Evolutionary conservation across 2,113 vertebrate species (phyloP), one percentile per base, ranked within the genome.

Genomic region (Cacatua alba): DNA sequence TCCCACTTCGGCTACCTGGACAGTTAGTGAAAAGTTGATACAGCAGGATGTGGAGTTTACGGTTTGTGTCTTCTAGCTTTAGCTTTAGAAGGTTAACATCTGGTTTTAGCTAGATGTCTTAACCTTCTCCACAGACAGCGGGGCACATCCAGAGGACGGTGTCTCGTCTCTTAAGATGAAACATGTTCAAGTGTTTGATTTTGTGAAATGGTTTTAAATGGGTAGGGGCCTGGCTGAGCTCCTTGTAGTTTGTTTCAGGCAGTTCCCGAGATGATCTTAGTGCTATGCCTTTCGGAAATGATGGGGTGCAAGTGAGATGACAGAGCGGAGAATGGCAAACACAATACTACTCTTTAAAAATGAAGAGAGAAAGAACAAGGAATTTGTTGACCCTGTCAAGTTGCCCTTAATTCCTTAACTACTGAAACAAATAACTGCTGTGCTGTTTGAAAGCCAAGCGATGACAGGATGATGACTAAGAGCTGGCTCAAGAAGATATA

Each of bases 401-500:
- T 29, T 67, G 35, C 64, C 64, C 80, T 84, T 70, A 75, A 49
- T 86, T 86, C 64, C 48, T 91, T 31, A 43, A 92, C 49, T 37
- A 15, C 7, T 26, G 53, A 81, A 93, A 92, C 28, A 78, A 88
- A 81, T 3, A 13, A 39, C 35, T 65, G 18, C n/a, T 35, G 19
- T 74, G 20, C 37, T 59, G 19, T 49, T 86, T 90, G 55, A 88
- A 88, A 93, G 44, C 37, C 0, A 0, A 75, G 68, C 51, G 76
- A 67, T 75, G 51, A 86, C 86, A 86, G 37, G 39, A 63, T 6
- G 33, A 90, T 63, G 80, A 88, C 64, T 81, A 91, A 94, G 80
- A 96, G 69, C 48, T 94, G 80, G 25, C 55, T 84, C 35, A 83
- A 83, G 92, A 86, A 86, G 35, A 92, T 86, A 77, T 55, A 62